phyloP scores from a whole-genome alignment of 2,113 vertebrate species.

The Epinephelus fuscoguttatus region DNA sequence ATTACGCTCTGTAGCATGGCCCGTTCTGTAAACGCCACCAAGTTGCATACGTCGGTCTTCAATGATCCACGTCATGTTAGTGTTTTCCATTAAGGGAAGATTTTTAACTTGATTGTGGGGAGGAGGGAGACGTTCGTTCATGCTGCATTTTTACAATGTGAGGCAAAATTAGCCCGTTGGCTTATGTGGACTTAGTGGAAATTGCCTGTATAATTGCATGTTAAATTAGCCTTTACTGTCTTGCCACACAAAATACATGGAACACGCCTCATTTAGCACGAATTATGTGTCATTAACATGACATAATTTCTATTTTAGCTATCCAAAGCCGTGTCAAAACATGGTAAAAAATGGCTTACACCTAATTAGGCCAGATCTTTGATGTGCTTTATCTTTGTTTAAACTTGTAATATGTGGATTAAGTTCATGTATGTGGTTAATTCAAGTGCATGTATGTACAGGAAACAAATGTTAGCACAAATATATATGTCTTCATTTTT shows the following conservation, averaged over 20 bases:
- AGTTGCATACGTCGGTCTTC: slow-evolving; percentile 32
- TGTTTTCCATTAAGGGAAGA: slow-evolving; percentile 69
- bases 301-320: slow-evolving; percentile 46
- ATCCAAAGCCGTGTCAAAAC: slow-evolving; percentile 39
- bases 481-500: too few relatives aligned
- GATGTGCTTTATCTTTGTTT: slow-evolving; percentile 19
- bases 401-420: slow-evolving; percentile 6
- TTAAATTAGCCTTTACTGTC: slow-evolving; percentile 66
- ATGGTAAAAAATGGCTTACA: slow-evolving; percentile 30
- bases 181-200: slow-evolving; percentile 64
- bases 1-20: slow-evolving; percentile 21
- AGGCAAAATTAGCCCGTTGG: slow-evolving; percentile 55
- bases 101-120: slow-evolving; percentile 59
- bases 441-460: background rate
- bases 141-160: slow-evolving; percentile 52
- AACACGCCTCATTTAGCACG: slow-evolving; percentile 63
- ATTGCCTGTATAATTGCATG: slow-evolving; percentile 69
- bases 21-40: slow-evolving; percentile 43
- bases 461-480: background rate
- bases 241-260: slow-evolving; percentile 60
- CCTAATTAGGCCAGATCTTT: slow-evolving; percentile 19
- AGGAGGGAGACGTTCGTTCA: slow-evolving; percentile 59
- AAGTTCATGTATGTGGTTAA: background rate
- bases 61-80: slow-evolving; percentile 59
- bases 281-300: slow-evolving; percentile 65